Conservation (phyloP, 2,113 vertebrate genomes). For the Chaenocephalus aceratus region DNA sequence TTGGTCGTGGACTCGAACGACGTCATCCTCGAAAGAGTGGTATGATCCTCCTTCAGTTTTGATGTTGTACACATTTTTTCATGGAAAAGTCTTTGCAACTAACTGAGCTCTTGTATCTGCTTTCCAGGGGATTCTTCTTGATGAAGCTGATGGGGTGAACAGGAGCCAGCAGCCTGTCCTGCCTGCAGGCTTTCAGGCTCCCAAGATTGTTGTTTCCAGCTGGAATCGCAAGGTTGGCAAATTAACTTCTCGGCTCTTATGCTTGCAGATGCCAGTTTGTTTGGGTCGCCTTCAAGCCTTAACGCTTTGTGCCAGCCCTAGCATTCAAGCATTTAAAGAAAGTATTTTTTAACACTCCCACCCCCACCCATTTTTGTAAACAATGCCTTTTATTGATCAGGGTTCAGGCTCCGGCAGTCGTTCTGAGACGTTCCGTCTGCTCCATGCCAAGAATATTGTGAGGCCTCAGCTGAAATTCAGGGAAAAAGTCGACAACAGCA, state of each 20-base stretch:
- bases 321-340: not conserved
- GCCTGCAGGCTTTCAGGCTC: conserved; percentile 90
- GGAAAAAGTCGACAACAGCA: conserved; percentile 96
- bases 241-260: conserved; percentile 19
- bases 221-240: conserved; percentile 96
- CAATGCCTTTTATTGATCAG: conserved; percentile 69
- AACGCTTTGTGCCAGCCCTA: conserved; percentile 21
- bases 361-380: conserved; percentile 8
- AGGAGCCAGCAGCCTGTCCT: conserved; percentile 93
- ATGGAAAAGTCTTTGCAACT: not conserved
- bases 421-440: conserved; percentile 90
- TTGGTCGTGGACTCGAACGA: conserved; percentile 95
- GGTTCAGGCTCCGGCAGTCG: conserved; percentile 81
- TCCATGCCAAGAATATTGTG: conserved; percentile 94
- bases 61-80: not conserved
- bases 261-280: conserved; percentile 20
- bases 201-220: conserved; percentile 94
- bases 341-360: not conserved
- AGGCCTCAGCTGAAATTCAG: conserved; percentile 95
- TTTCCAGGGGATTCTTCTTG: conserved; percentile 92
- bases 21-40: conserved; percentile 94
- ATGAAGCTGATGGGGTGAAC: conserved; percentile 94
- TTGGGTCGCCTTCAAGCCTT: conserved; percentile 16
- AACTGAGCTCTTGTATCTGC: conserved; percentile 11
- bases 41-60: conserved; percentile 70